phyloP scores from a whole-genome alignment of 2,888 invertebrate genomes.

The Caenorhabditis japonica region DNA sequence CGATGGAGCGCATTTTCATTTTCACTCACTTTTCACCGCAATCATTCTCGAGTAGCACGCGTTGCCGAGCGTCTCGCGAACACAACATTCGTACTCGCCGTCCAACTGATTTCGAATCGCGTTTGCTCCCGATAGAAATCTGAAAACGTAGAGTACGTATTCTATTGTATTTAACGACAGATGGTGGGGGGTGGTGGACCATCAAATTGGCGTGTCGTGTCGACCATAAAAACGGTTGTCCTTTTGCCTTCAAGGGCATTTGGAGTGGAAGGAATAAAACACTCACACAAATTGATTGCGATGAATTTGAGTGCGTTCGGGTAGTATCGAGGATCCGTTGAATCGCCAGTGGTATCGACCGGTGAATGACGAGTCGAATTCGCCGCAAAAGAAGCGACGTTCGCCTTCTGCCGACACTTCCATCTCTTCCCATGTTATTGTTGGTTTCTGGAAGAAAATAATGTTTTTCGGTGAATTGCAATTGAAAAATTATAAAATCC shows the following conservation, averaged over 20 bases:
- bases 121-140: constrained; percentile 42
- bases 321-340: constrained; percentile 48
- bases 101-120: constrained; percentile 49
- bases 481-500: constrained; percentile 1
- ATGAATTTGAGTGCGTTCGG: constrained; percentile 51
- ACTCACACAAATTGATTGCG: constrained; percentile 50
- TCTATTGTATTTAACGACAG: no score
- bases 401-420: constrained; percentile 24
- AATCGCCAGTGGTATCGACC: constrained; percentile 51
- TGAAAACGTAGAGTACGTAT: constrained; percentile 10
- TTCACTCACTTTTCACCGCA: constrained; percentile 39
- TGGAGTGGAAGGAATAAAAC: no score
- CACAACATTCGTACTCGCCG: constrained; percentile 53
- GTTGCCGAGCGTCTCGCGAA: constrained; percentile 46
- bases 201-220: constrained; percentile 38
- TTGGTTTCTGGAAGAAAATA: constrained; percentile 39
- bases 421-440: constrained; percentile 54
- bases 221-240: constrained; percentile 31
- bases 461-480: no score
- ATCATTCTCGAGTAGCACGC: constrained; percentile 47
- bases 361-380: constrained; percentile 42
- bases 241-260: no score
- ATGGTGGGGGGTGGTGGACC: no score
- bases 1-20: no score
- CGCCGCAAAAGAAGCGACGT: constrained; percentile 41